Conservation (phyloP, 2,113 vertebrate genomes). For the Callipepla californica region DNA sequence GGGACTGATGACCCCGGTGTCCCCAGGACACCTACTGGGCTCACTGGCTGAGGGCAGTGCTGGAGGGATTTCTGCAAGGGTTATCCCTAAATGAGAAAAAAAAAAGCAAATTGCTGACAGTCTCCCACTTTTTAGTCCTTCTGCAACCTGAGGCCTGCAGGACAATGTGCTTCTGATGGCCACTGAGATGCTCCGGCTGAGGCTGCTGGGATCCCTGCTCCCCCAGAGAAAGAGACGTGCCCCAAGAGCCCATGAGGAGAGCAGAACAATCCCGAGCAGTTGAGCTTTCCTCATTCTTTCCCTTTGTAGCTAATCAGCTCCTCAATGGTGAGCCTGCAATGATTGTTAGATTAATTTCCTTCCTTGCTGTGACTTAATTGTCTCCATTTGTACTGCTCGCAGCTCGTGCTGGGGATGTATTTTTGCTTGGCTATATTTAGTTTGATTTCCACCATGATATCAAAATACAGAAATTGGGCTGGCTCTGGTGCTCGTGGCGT, state of each 20-base stretch:
- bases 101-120: neutral
- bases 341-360: slow-evolving; percentile 36
- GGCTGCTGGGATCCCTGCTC: accelerated
- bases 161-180: accelerated
- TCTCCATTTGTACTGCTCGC: neutral
- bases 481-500: neutral
- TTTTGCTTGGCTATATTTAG: slow-evolving; percentile 41
- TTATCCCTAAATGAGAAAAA: neutral
- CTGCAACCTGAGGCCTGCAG: accelerated
- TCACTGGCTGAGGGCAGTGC: accelerated
- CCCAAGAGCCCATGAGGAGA: neutral
- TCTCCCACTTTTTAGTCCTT: neutral
- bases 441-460: neutral
- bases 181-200: neutral
- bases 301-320: neutral
- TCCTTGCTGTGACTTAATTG: slow-evolving; percentile 42
- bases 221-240: neutral
- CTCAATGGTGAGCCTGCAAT: neutral
- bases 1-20: accelerated
- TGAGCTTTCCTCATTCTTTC: neutral
- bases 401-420: neutral
- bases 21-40: accelerated
- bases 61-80: neutral
- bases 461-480: neutral
- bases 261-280: neutral